Conservation (phyloP, 2,797 vertebrate species). For the Pteropus rufus region DNA sequence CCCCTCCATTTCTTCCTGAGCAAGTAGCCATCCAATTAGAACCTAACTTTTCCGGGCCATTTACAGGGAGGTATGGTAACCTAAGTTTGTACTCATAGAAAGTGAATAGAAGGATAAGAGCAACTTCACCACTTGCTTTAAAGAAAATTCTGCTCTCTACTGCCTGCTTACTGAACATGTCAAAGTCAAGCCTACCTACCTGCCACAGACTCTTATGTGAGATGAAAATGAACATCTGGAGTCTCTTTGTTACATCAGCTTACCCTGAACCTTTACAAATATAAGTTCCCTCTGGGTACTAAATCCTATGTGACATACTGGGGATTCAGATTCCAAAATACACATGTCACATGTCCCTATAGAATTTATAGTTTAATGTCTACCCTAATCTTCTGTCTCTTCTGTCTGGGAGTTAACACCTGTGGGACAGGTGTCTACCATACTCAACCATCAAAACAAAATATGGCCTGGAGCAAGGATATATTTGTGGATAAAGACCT, state of each 20-base stretch:
- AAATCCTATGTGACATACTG: not conserved
- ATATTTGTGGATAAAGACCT: not conserved
- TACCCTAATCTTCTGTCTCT: not conserved
- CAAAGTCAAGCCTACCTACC: not conserved
- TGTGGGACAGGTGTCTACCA: not conserved
- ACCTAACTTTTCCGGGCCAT: not conserved
- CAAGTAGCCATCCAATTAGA: not conserved
- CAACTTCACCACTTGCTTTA: not conserved
- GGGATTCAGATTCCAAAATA: not conserved
- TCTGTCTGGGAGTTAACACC: not conserved
- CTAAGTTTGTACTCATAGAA: not conserved
- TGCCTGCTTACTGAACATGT: not conserved
- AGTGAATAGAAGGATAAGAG: not conserved
- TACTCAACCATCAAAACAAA: not conserved
- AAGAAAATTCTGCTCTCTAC: not conserved
- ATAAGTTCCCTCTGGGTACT: not conserved
- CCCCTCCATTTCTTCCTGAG: not conserved
- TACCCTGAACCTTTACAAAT: not conserved
- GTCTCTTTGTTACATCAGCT: not conserved
- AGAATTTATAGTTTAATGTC: not conserved
- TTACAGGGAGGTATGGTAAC: not conserved
- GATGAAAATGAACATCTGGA: not conserved
- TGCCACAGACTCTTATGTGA: not conserved
- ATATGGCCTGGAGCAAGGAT: not conserved
- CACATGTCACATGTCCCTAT: fast-evolving